Evolutionary conservation across 2,113 vertebrate genomes (phyloP).

Genomic region (Lates calcarifer): DNA sequence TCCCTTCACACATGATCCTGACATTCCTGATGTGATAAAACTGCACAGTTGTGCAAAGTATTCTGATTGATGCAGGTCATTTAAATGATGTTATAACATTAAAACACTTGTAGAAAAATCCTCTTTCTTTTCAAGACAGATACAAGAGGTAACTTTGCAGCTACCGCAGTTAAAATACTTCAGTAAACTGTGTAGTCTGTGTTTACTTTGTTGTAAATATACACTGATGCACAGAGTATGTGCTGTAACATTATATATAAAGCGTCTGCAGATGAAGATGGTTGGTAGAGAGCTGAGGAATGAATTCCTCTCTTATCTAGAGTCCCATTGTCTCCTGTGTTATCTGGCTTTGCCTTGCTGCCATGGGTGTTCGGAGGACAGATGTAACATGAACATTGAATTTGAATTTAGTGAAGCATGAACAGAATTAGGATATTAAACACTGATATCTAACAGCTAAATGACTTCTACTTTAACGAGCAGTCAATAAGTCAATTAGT

Average conservation of each 20-base stretch:
- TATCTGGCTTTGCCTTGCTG: constrained; percentile 34
- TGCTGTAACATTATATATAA: not conserved
- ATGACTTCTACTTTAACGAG: not conserved
- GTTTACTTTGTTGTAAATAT: not conserved
- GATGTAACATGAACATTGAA: constrained; percentile 35
- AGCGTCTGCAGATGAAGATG: not conserved
- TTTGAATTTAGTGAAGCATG: constrained; percentile 25
- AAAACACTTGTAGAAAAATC: not conserved
- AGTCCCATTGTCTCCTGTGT: constrained; percentile 29
- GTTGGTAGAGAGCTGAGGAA: constrained; percentile 24
- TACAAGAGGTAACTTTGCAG: not conserved
- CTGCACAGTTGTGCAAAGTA: not conserved
- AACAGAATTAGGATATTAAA: constrained; percentile 39
- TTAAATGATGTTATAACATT: not conserved
- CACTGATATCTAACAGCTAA: not conserved
- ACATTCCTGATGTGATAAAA: not conserved
- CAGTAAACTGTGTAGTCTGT: not conserved
- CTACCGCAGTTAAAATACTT: not conserved
- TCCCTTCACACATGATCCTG: constrained; percentile 6
- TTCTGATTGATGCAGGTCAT: not conserved
- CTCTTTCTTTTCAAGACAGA: not conserved
- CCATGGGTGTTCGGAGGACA: not conserved
- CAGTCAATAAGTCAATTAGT: not conserved
- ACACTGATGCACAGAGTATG: no score
- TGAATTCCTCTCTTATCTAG: constrained; percentile 49